Percentiles rank a stretch among this genome's conserved stretches.
phyloP scores from a whole-genome alignment of 2,888 invertebrate species.

The Eulithis testata region DNA sequence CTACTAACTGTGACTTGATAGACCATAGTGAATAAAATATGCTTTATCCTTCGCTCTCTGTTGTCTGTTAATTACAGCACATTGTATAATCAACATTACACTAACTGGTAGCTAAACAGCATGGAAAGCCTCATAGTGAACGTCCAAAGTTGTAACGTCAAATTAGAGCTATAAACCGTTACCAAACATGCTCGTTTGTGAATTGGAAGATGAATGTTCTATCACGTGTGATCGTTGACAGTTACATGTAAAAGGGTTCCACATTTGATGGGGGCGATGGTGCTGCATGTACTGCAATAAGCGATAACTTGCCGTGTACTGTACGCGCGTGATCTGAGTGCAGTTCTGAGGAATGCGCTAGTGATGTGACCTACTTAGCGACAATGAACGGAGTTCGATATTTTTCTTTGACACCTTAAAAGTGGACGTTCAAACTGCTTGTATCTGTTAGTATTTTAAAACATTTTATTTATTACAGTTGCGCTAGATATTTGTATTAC shows the following conservation, averaged over 20 bases:
- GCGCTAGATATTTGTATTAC: too few species aligned
- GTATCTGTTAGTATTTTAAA: too few species aligned
- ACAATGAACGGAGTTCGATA: too few species aligned
- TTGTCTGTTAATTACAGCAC: constrained; percentile 28
- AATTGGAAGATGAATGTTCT: constrained; percentile 8
- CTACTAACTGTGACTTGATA: constrained; percentile 30
- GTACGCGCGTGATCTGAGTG: too few species aligned
- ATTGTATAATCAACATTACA: constrained; percentile 17
- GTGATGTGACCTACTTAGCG: too few species aligned
- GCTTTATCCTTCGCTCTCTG: constrained; percentile 36
- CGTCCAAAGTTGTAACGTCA: background rate
- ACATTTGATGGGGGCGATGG: background rate
- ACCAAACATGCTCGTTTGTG: constrained; percentile 2
- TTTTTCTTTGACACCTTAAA: too few species aligned
- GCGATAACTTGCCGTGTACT: constrained; percentile 21
- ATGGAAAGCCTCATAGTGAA: constrained; percentile 12
- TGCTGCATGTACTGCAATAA: constrained; percentile 24
- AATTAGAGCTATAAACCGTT: constrained; percentile 5
- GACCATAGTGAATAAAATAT: constrained; percentile 28
- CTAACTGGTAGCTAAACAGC: constrained; percentile 11
- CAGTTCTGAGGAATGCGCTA: too few species aligned
- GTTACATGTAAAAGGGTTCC: background rate
- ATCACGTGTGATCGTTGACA: constrained; percentile 9
- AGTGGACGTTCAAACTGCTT: too few species aligned
- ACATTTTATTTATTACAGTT: too few species aligned